These are phyloP conservation scores for Eupithecia dodoneata DNA, from an alignment of 2,888 invertebrate species.

Conservation along the genomic window DNA sequence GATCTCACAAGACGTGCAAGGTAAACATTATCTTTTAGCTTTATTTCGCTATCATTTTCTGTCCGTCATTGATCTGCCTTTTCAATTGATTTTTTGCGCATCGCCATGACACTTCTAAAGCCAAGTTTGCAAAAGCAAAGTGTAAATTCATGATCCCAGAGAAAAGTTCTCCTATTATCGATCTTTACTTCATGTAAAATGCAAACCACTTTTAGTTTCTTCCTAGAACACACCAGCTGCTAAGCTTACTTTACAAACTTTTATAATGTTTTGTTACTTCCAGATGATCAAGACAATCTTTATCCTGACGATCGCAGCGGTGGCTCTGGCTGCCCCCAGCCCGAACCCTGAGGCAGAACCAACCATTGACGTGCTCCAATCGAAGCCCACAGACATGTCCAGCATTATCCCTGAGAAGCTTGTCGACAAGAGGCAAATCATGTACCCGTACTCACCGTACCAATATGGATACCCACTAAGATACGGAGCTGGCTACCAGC, in stretches of 20 bases:
- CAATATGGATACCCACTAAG: background rate
- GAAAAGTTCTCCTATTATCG: background rate
- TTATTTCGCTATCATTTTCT: background rate
- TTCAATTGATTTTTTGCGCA: background rate
- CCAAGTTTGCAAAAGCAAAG: background rate
- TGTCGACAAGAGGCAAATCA: background rate
- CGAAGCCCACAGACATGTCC: background rate
- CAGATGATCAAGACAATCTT: conserved; percentile 13
- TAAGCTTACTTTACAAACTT: background rate
- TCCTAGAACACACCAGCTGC: background rate
- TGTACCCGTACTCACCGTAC: background rate
- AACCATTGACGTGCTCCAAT: background rate
- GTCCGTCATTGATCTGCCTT: background rate
- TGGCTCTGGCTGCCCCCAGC: background rate
- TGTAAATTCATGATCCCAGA: background rate
- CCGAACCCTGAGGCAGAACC: background rate
- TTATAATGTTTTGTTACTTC: background rate
- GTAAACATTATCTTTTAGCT: background rate
- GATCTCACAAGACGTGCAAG: background rate
- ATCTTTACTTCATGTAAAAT: background rate
- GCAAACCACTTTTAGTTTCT: background rate
- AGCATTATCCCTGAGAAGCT: background rate
- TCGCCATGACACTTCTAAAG: background rate
- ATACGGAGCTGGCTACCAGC: conserved; percentile 3
- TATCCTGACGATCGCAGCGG: background rate